Conservation (phyloP, 2,797 vertebrate genomes). For the Pseudochromis fuscus region DNA sequence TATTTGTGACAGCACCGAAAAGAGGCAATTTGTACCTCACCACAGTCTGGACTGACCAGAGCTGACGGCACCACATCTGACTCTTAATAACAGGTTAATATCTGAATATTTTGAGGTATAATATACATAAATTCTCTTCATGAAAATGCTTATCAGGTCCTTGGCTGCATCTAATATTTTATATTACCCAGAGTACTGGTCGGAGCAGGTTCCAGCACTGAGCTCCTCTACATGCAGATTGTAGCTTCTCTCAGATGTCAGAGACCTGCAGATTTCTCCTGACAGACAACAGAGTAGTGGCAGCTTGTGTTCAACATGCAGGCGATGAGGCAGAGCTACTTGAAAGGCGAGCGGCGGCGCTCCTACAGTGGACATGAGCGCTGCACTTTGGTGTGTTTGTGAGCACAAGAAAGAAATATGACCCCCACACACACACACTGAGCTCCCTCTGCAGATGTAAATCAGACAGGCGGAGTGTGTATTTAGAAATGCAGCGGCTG, state of each 20-base stretch:
- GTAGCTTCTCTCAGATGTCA: neutral
- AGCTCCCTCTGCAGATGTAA: conserved; percentile 35
- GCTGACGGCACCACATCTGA: conserved; percentile 1
- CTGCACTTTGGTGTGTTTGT: neutral
- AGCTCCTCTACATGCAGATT: conserved; percentile 14
- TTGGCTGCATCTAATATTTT: neutral
- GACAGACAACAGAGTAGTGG: conserved; percentile 30
- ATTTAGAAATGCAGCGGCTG: conserved; percentile 31
- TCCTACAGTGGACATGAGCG: neutral
- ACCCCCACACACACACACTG: conserved; percentile 1
- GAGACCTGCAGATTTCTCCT: neutral
- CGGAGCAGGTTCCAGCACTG: neutral
- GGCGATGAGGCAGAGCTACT: conserved; percentile 41
- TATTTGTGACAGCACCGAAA: neutral
- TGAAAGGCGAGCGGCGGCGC: conserved; percentile 14
- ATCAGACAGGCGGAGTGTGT: conserved; percentile 39
- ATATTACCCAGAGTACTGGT: neutral
- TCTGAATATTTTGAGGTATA: neutral
- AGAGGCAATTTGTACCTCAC: conserved; percentile 4
- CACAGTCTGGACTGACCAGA: neutral
- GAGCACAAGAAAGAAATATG: conserved; percentile 11
- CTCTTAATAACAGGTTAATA: neutral
- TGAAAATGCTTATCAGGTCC: neutral
- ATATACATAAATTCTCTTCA: conserved; percentile 8
- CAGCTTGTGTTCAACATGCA: conserved; percentile 40